A percentile compares a stretch with the other conserved stretches of the same genome.
Evolutionary conservation across 2,797 vertebrate genomes (phyloP).

Genomic region (Gobio occitaniae): DNA sequence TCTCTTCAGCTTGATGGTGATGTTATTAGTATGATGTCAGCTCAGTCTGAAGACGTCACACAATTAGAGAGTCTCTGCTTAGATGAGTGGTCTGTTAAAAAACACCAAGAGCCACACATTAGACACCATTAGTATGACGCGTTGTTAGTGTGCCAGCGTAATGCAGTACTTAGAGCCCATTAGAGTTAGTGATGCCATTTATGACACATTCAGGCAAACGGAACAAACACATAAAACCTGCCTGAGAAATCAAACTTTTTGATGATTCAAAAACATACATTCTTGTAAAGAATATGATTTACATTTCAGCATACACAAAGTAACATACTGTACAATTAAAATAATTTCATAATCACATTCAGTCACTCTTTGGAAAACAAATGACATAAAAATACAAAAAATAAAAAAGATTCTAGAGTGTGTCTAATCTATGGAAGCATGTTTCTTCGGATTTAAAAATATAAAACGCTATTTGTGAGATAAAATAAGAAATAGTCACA

Average conservation of each 20-base stretch:
- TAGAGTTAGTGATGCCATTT: slow-evolving; percentile 59
- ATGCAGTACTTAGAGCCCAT: slow-evolving; percentile 56
- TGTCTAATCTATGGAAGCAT: not conserved
- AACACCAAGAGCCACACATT: slow-evolving; percentile 77
- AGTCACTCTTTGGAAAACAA: slow-evolving; percentile 17
- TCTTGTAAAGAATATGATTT: slow-evolving; percentile 16
- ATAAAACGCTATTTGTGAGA: not conserved
- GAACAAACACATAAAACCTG: slow-evolving; percentile 31
- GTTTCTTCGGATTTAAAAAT: not conserved
- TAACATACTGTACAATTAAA: not conserved
- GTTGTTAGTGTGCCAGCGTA: slow-evolving; percentile 60
- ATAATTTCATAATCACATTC: not conserved
- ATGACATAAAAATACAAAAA: not conserved
- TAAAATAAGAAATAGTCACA: not conserved
- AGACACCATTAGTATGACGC: slow-evolving; percentile 65
- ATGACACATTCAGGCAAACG: slow-evolving; percentile 23
- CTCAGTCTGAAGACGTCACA: slow-evolving; percentile 72
- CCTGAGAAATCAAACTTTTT: not conserved
- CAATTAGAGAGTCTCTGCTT: slow-evolving; percentile 83
- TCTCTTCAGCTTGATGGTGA: slow-evolving; percentile 47
- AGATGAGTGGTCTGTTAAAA: slow-evolving; percentile 82
- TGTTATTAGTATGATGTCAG: slow-evolving; percentile 52
- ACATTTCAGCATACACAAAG: slow-evolving; percentile 11
- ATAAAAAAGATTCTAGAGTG: not conserved
- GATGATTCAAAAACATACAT: slow-evolving; percentile 28